Conservation (phyloP, 2,888 invertebrate species). For the Epinotia brunnichana region DNA sequence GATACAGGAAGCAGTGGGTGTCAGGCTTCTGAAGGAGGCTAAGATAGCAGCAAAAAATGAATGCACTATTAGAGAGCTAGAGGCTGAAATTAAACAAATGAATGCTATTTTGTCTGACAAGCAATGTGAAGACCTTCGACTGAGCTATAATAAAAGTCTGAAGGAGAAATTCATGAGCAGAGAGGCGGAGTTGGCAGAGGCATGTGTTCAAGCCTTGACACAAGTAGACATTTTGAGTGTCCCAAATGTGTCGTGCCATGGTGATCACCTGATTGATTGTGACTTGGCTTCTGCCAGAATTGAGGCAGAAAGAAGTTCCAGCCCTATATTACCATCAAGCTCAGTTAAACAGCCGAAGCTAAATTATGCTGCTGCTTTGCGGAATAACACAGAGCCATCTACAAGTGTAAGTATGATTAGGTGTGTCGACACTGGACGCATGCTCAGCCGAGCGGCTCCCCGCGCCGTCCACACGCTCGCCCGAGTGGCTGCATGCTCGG, state of each 20-base stretch:
- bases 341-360: slow-evolving; percentile 57
- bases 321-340: slow-evolving; percentile 60
- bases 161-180: slow-evolving; percentile 65
- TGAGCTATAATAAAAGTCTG: slow-evolving; percentile 62
- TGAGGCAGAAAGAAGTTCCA: slow-evolving; percentile 60
- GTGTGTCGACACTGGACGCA: no score
- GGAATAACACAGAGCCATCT: slow-evolving; percentile 62
- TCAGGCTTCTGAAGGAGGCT: slow-evolving; percentile 71
- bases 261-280: slow-evolving; percentile 56
- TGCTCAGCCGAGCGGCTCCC: no score
- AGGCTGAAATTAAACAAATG: slow-evolving; percentile 78
- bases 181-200: slow-evolving; percentile 73
- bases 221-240: slow-evolving; percentile 66
- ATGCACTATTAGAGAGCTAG: slow-evolving; percentile 70
- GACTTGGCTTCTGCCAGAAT: slow-evolving; percentile 59
- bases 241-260: slow-evolving; percentile 62
- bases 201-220: slow-evolving; percentile 71
- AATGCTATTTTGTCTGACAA: slow-evolving; percentile 72
- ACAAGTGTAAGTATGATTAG: slow-evolving; percentile 78
- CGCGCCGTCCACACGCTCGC: no score
- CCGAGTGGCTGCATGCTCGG: no score
- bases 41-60: slow-evolving; percentile 74
- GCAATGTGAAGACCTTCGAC: slow-evolving; percentile 66
- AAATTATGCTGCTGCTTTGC: slow-evolving; percentile 73
- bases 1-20: slow-evolving; percentile 76